These are phyloP conservation scores for Copidosoma floridanum DNA, from an alignment of 1,140 invertebrate genomes.

Conservation along the genomic window DNA sequence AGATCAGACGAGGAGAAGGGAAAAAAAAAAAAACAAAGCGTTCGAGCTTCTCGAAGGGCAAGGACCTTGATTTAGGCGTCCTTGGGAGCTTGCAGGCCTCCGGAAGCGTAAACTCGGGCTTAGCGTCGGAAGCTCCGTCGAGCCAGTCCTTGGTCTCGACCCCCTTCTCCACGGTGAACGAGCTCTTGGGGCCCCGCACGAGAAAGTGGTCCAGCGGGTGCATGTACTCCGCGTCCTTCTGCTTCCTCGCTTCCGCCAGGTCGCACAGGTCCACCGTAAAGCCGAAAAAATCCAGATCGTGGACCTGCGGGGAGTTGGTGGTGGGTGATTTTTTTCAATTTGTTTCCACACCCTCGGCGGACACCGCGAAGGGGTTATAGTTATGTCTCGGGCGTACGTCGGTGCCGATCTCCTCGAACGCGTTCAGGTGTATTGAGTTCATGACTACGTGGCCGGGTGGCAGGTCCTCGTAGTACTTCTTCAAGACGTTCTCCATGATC, in stretches of 20 bases:
- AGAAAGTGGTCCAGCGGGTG: conserved; percentile 45
- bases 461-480: conserved; percentile 39
- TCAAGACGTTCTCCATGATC: conserved; percentile 40
- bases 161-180: conserved; percentile 1
- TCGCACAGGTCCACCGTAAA: conserved; percentile 37
- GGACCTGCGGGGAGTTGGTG: neutral
- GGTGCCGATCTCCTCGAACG: conserved; percentile 20
- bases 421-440: conserved; percentile 43
- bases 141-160: neutral
- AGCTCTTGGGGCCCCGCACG: conserved; percentile 15
- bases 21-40: too few species aligned
- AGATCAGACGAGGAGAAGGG: too few species aligned
- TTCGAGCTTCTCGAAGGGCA: too few species aligned
- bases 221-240: conserved; percentile 27
- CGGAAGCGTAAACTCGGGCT: too few species aligned
- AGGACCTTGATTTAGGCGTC: too few species aligned
- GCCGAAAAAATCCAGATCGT: conserved; percentile 31
- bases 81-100: too few species aligned
- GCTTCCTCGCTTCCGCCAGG: conserved; percentile 10
- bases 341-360: too few species aligned
- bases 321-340: neutral
- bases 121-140: neutral
- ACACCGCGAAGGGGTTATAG: too few species aligned
- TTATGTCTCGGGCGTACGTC: too few species aligned
- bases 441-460: conserved; percentile 43